Base-by-base conservation (phyloP, 2,888 invertebrate genomes). In the Spilarctia lutea region DNA sequence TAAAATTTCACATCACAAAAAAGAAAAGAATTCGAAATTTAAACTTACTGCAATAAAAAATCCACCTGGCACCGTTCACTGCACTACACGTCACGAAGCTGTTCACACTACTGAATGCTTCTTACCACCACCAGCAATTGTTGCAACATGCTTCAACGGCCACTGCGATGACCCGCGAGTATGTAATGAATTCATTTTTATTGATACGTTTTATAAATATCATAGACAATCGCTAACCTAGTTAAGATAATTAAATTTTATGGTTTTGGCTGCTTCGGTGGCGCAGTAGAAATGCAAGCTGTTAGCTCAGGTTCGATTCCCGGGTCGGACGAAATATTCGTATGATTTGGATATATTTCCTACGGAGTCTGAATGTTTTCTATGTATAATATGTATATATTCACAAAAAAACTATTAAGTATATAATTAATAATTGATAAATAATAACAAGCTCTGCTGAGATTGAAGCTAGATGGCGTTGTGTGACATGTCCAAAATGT, bases 41-140 rank as follows among this genome's bases (percentile, higher is more conserved):
- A 71, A 77, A 83, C 83, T 78, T 83, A 83, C 83, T 82, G 77
- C 73, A 78, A 67, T 69, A 82, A 70, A 78, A 72, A 77, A 85
- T 85, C 78, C 79, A 79, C 76, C 66, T 68, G 27, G 72, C 75
- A 85, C 83, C 84, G 72, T 80, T 84, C 85, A 84, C 85, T 84
- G 79, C 84, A 84, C 84, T 79, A 75, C 85, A 84, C 85, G 81
- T 78, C 82, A 77, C 82, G 48, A 76, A 79, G 79, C 73, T 74
- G 73, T 77, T 75, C 78, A 82, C 81, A 81, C 77, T 66, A 84
- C 84, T 84, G 83, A 84, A 74, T 72, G 76, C 69, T n/a, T 39
- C 60, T 76, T 72, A 70, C 70, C 82, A 74, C 83, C 81, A 79
- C 83, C 77, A 76, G 63, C 65, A 39, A 68, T 33, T 73, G 65